A percentile compares a stretch with the other conserved stretches of the same genome.
Evolutionary conservation across 2,888 invertebrate genomes (phyloP).

Genomic region (Polydrusus tereticollis): DNA sequence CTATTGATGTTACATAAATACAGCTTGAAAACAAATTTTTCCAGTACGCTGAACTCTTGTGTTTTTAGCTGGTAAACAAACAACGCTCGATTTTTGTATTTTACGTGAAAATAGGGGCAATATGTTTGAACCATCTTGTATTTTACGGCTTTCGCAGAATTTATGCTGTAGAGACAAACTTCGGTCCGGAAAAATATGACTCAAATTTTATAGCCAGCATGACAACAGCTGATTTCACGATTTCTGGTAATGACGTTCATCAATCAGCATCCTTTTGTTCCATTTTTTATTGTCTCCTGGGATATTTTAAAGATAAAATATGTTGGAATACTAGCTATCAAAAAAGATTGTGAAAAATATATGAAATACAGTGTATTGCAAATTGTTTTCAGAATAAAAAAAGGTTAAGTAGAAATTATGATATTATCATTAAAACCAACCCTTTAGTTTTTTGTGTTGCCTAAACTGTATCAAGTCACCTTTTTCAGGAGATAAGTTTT

Average conservation of each 20-base stretch:
- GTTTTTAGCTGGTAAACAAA: neutral
- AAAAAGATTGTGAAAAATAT: neutral
- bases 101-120: constrained; percentile 10
- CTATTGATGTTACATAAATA: neutral
- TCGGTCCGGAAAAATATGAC: constrained; percentile 38
- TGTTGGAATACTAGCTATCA: no score
- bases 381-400: no score
- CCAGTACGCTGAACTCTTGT: neutral
- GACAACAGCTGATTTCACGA: constrained; percentile 42
- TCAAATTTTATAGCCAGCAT: constrained; percentile 37
- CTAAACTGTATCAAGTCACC: no score
- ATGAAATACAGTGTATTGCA: neutral
- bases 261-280: constrained; percentile 18
- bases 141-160: constrained; percentile 33
- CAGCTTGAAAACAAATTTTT: neutral
- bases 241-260: constrained; percentile 37
- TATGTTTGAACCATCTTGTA: constrained; percentile 21
- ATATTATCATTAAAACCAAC: no score
- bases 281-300: neutral
- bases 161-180: constrained; percentile 43
- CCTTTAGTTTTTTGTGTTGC: no score
- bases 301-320: neutral
- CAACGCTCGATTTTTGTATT: constrained; percentile 20
- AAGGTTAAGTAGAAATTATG: no score
- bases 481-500: no score